Evolutionary conservation across 2,888 invertebrate species (phyloP).

Genomic region (Luffia ferchaultella): DNA sequence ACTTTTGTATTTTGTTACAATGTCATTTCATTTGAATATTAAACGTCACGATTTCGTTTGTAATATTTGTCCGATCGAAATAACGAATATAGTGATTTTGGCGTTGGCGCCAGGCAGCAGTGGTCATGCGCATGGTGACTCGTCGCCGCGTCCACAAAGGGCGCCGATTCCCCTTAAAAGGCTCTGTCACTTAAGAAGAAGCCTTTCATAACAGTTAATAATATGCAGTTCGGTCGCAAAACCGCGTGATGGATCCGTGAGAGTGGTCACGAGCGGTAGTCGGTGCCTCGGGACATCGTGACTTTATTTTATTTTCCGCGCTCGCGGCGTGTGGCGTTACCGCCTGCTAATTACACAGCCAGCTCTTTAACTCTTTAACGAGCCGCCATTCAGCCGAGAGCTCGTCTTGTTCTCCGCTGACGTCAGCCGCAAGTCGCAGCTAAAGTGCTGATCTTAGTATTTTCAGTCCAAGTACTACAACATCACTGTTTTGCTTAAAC

Average conservation of each 20-base stretch:
- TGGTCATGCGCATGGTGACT: too few species aligned
- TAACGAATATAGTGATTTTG: too few species aligned
- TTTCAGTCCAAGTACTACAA: too few species aligned
- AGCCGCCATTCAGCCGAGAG: constrained; percentile 35
- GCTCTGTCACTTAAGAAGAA: constrained; percentile 41
- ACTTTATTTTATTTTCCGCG: constrained; percentile 43
- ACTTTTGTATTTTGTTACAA: too few species aligned
- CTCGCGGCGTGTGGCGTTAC: constrained; percentile 23
- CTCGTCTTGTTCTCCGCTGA: not conserved
- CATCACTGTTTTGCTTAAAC: too few species aligned
- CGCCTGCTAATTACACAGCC: constrained; percentile 48
- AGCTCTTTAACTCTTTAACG: constrained; percentile 50
- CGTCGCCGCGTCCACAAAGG: constrained; percentile 23
- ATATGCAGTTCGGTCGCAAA: constrained; percentile 37
- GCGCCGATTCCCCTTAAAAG: constrained; percentile 39
- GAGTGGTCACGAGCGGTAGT: constrained; percentile 49
- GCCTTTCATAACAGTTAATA: constrained; percentile 58
- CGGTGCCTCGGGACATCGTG: constrained; percentile 38
- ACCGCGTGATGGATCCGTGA: constrained; percentile 55
- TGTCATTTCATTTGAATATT: too few species aligned
- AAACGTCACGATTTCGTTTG: too few species aligned
- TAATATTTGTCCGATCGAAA: too few species aligned
- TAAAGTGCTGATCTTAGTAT: too few species aligned
- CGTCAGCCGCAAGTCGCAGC: too few species aligned
- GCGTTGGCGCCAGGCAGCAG: constrained; percentile 11